Evolutionary conservation across 2,888 invertebrate genomes (phyloP), one percentile per base, ranked within the genome.

Genomic region (Habroteleia sp.): DNA sequence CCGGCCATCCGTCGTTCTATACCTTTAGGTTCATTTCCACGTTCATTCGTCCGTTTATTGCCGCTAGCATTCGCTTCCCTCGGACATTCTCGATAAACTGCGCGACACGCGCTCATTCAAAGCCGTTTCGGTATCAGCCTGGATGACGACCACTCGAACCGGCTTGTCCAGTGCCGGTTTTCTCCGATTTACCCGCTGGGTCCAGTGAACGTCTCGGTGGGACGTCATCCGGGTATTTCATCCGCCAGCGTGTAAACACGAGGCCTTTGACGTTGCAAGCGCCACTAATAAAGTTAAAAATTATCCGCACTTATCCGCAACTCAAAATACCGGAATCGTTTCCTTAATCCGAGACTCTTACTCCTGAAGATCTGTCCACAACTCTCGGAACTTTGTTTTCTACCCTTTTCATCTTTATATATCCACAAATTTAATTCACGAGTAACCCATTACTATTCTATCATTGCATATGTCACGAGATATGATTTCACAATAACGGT

Each of bases 1-100:
- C 88, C 88, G 88, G 88, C 88, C 88, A 88, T 85, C 81, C 82
- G 85, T 85, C 87, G 84, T 82, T 81, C 80, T 81, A 80, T 81
- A 80, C 82, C 72, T 80, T 80, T 81, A 82, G 80, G 81, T 83
- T 76, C 77, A 78, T 82, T 78, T 68, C 76, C 66, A 76, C 81
- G 80, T 80, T 79, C 80, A 79, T 79, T 79, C 80, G 79, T 77
- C 66, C 76, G 68, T 78, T 81, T 75, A 76, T 80, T 80, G 73
- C 80, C 76, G 76, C 80, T 69, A 77, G 63, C 37, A 77, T 75
- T 73, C 69, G 72, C 66, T 75, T 71, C 74, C 65, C 63, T 56
- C 69, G 58, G 69, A 62, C 46, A 52, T 62, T 65, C 48, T 25
- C 62, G 68, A 62, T 56, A 48, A 74, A 68, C 41, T 62, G 60